A percentile compares a stretch with the other conserved stretches of the same genome.
phyloP scores from a whole-genome alignment of 2,797 vertebrate species.

The Schizopygopsis malacanthus region DNA sequence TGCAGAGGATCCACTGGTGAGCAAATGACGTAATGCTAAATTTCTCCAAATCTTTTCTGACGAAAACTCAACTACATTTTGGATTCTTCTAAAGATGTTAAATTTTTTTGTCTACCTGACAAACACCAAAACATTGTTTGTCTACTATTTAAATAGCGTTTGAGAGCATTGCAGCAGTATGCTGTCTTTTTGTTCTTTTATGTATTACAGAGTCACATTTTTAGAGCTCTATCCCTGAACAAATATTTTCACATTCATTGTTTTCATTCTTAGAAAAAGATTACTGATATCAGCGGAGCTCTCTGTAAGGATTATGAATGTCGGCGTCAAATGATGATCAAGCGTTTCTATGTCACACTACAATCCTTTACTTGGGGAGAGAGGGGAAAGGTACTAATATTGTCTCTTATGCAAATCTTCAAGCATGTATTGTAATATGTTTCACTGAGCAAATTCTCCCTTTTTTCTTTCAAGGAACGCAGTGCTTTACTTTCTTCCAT shows the following conservation, averaged over 20 bases:
- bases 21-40: background rate
- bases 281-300: constrained; percentile 70
- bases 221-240: too few species aligned
- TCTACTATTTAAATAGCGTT: background rate
- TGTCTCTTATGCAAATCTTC: background rate
- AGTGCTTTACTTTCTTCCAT: constrained; percentile 72
- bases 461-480: constrained; percentile 70
- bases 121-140: background rate
- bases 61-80: background rate
- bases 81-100: background rate
- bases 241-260: constrained; percentile 18
- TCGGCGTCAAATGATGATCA: constrained; percentile 84
- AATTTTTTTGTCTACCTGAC: background rate
- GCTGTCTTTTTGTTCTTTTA: background rate
- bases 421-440: background rate
- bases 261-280: constrained; percentile 53
- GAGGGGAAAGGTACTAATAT: constrained; percentile 78
- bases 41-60: background rate
- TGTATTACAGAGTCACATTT: too few species aligned
- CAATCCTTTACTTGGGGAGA: constrained; percentile 90
- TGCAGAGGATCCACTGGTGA: background rate
- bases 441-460: background rate
- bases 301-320: constrained; percentile 80
- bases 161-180: background rate
- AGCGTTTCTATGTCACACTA: constrained; percentile 85